Conservation (phyloP, 2,797 vertebrate species). For the Bovichtus variegatus region DNA sequence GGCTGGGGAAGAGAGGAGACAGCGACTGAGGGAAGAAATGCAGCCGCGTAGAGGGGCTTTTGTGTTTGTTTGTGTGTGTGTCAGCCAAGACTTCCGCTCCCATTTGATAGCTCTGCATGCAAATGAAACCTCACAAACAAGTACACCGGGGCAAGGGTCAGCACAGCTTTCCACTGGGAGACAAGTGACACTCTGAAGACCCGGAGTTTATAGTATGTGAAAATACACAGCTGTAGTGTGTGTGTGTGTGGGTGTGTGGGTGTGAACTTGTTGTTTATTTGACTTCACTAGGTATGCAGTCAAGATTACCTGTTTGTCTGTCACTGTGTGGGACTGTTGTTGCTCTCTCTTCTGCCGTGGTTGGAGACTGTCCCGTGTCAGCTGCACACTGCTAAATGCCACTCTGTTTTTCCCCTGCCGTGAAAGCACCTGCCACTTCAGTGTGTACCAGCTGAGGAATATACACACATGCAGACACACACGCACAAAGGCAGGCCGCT, state of each 20-base stretch:
- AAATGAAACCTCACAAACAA: slow-evolving; percentile 85
- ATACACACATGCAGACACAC: slow-evolving; percentile 1
- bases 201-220: slow-evolving; percentile 41
- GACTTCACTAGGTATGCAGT: slow-evolving; percentile 38
- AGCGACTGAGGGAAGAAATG: slow-evolving; percentile 62
- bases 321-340: slow-evolving; percentile 49
- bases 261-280: slow-evolving; percentile 40
- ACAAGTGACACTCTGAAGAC: slow-evolving; percentile 54
- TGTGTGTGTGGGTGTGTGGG: slow-evolving; percentile 37
- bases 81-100: slow-evolving; percentile 77
- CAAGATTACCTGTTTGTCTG: slow-evolving; percentile 42
- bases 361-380: slow-evolving; percentile 68
- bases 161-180: slow-evolving; percentile 66
- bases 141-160: slow-evolving; percentile 79
- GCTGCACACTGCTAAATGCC: slow-evolving; percentile 81
- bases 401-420: slow-evolving; percentile 72
- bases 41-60: slow-evolving; percentile 32
- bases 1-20: slow-evolving; percentile 62
- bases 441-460: slow-evolving; percentile 67
- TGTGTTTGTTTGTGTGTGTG: slow-evolving; percentile 41
- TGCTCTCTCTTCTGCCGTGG: slow-evolving; percentile 46
- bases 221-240: slow-evolving; percentile 42
- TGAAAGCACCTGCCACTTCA: slow-evolving; percentile 84
- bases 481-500: slow-evolving; percentile 23
- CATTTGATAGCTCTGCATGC: slow-evolving; percentile 78